Conservation (phyloP, 2,888 invertebrate genomes). For the Scaptomyza tumidula region DNA sequence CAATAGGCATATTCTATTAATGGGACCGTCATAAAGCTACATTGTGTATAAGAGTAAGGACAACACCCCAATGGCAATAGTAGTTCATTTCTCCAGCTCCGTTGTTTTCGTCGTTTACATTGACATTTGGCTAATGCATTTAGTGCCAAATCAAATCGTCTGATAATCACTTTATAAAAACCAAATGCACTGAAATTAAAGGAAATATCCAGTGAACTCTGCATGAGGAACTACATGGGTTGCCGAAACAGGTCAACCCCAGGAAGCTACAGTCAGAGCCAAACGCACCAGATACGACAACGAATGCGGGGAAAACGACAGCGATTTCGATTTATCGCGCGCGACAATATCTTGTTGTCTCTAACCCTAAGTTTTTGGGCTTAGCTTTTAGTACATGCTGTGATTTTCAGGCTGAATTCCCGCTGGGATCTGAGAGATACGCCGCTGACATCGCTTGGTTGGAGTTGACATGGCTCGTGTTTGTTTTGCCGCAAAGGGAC, state of each 20-base stretch:
- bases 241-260: conserved; percentile 41
- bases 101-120: conserved; percentile 71
- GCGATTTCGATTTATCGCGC: neutral
- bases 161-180: conserved; percentile 85
- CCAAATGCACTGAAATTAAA: conserved; percentile 82
- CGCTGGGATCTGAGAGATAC: conserved; percentile 82
- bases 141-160: conserved; percentile 84
- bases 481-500: conserved; percentile 79
- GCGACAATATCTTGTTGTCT: neutral
- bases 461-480: conserved; percentile 34
- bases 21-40: neutral
- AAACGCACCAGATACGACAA: conserved; percentile 40
- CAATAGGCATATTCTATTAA: too few relatives aligned
- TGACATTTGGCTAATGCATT: conserved; percentile 80
- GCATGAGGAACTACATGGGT: conserved; percentile 53
- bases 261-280: conserved; percentile 29
- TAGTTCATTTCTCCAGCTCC: neutral
- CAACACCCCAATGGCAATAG: conserved; percentile 16
- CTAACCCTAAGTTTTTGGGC: conserved; percentile 3
- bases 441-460: conserved; percentile 43
- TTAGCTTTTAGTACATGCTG: conserved; percentile 56
- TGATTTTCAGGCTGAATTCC: conserved; percentile 80
- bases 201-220: conserved; percentile 70
- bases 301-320: conserved; percentile 16
- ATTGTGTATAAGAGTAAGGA: neutral